Percentiles rank a stretch among this genome's conserved stretches.
Conservation (phyloP, 2,888 invertebrate genomes). For the Oithona nana region DNA sequence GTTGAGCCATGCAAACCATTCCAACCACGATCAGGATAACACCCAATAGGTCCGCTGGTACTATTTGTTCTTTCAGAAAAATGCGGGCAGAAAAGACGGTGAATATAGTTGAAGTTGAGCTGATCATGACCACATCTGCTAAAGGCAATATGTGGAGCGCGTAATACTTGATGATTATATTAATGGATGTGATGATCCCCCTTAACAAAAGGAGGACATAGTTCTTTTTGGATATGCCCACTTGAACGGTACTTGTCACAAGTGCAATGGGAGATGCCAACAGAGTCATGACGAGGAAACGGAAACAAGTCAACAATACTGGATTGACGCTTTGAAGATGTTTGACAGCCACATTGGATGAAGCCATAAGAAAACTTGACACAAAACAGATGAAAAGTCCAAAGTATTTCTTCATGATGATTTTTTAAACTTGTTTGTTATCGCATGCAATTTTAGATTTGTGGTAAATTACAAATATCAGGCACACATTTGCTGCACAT, state of each 20-base stretch:
- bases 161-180: too few species aligned
- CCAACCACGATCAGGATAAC: background rate
- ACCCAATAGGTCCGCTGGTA: background rate
- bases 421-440: too few species aligned
- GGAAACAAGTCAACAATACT: background rate
- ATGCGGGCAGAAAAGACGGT: background rate
- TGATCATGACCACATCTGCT: background rate
- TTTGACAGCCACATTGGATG: constrained; percentile 4
- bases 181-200: too few species aligned
- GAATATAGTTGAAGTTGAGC: background rate
- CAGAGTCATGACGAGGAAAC: background rate
- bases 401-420: too few species aligned
- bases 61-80: background rate
- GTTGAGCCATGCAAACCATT: background rate
- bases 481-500: too few species aligned
- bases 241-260: too few species aligned
- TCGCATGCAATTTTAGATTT: too few species aligned
- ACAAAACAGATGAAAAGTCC: too few species aligned
- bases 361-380: too few species aligned
- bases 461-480: too few species aligned
- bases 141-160: background rate
- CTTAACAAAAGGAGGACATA: too few species aligned
- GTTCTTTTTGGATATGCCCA: too few species aligned
- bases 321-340: background rate
- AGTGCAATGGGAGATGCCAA: background rate